Evolutionary conservation across 1,140 invertebrate genomes (phyloP), one percentile per base, ranked within the genome.

Genomic region (Drosophila neocordata): DNA sequence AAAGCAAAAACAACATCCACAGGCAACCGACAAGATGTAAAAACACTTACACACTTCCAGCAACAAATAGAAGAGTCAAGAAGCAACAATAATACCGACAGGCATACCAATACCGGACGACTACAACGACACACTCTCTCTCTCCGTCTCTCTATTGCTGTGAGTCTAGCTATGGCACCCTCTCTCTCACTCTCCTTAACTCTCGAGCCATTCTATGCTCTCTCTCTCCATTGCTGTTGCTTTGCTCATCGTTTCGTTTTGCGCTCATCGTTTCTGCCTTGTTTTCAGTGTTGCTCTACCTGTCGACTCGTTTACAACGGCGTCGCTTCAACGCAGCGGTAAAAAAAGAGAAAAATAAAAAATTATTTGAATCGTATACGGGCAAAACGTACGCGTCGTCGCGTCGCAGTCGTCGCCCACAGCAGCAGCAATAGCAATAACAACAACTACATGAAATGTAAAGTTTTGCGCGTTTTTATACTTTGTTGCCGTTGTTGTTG

Each of bases 271-370:
- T 4, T 24, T 24, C 2, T 24, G 57, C 65, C 67, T 65, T 66
- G 37, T 8, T 9, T 66, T 77, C 75, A 83, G 72, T 79, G 63
- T 69, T 77, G 73, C 82, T 69, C 34, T 76, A 82, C 74, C 78
- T 87, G 68, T 87, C 74, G 63, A 85, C 69, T 64, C 74, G 82
- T 65, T 72, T 58, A 78, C 68, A 81, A 66, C 82, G 82, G 41
- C 41, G 41, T 48, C 41, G 41, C 41, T 48, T 53, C 41, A 71
- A 27, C 82, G 81, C 81, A 56, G 35, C 72, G 71, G 72, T 65
- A 56, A 67, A 68, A 80, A 65, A 67, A 72, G 53, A 13, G 55
- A 27, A 41, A 74, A 34, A 15, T 69, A 34, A 70, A 66, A 37
- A 73, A 70, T 48, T 63, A 56, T 44, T 75, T 65, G 57, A 58